Evolutionary conservation across 2,113 vertebrate species (phyloP), one percentile per base, ranked within the genome.

Genomic region (Noturus placidus): DNA sequence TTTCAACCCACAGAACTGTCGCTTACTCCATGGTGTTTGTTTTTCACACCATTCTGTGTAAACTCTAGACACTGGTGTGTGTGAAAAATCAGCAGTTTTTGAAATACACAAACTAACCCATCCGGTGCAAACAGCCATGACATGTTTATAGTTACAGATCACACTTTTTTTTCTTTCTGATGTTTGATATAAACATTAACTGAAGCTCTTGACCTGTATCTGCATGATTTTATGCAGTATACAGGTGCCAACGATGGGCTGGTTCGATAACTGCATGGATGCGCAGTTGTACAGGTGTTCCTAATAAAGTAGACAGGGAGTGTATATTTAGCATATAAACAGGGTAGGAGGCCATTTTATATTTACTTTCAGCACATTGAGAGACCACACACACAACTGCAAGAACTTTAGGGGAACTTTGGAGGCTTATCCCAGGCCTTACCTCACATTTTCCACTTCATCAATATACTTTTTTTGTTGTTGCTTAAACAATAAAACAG

Each of bases 401-500:
- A 82, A 72, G 33, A 70, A 59, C 70, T 78, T 78, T 13, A 83
- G 52, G 27, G 25, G 10, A 65, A 4, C 35, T n/a, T 42, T 25
- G 3, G 27, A 69, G 50, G 46, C 4, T 77, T 85, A 77, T 52
- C 42, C 35, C 22, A 38, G 84, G 27, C 25, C n/a, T 9, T 46
- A 25, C 78, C 56, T 61, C 33, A 85, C 30, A 63, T 14, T 63
- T n/a, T 61, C 38, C 61, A 83, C 33, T 56, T 52, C 81, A 57
- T 90, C 87, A 87, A 80, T 54, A 86, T 72, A 59, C 82, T 69
- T 87, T 86, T 76, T 13, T 77, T 7, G 38, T 46, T 46, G 42
- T 50, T 15, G 25, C 78, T 70, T 67, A 87, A 87, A 87, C 87
- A 90, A 86, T 83, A 86, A 22, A 67, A 54, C 52, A 65, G 61